A percentile compares a stretch with the other conserved stretches of the same genome.
Conservation (phyloP, 2,888 invertebrate species). For the Girardia tigrina region DNA sequence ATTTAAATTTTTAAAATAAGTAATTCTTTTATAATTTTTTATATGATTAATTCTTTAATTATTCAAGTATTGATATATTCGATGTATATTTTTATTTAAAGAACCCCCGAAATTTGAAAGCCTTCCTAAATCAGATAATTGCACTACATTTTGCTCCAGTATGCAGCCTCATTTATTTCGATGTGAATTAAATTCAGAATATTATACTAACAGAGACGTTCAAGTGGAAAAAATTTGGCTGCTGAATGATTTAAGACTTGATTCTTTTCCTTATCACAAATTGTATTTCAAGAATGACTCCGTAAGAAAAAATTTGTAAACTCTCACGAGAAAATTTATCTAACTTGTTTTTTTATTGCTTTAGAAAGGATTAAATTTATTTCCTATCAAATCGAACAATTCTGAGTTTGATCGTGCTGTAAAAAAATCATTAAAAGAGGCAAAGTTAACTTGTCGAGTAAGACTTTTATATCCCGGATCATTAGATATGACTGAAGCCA, state of each 20-base stretch:
- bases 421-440: background rate
- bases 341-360: too few species aligned
- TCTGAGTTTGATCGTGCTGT: background rate
- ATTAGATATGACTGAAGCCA: background rate
- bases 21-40: too few species aligned
- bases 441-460: background rate
- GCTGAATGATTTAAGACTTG: background rate
- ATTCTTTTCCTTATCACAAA: background rate
- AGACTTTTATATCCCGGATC: background rate
- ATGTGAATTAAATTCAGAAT: background rate
- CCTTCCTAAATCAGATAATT: background rate
- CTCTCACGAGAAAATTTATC: too few species aligned
- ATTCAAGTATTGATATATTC: too few species aligned
- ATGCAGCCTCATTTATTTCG: background rate
- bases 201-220: background rate
- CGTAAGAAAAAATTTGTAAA: too few species aligned
- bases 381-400: background rate
- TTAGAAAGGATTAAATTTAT: background rate
- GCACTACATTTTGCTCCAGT: background rate
- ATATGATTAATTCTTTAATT: too few species aligned
- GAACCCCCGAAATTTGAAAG: background rate
- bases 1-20: too few species aligned
- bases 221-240: background rate
- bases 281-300: constrained; percentile 9
- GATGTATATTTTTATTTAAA: too few species aligned